Evolutionary conservation across 2,888 invertebrate genomes (phyloP).

Genomic region (Spicauda simplicius): DNA sequence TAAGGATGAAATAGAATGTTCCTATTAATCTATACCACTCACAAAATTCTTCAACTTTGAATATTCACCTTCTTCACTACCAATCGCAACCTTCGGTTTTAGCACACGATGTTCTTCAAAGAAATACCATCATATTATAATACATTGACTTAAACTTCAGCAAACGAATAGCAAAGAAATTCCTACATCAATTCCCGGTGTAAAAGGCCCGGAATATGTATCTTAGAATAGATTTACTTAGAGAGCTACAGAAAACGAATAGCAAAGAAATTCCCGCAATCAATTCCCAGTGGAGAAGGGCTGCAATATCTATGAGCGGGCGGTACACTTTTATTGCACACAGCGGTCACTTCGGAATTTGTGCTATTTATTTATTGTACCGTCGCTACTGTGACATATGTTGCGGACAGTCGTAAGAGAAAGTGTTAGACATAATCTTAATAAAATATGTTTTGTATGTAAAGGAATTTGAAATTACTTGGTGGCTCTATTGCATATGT

Average conservation of each 20-base stretch:
- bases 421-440: slow-evolving; percentile 50
- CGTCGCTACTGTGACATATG: slow-evolving; percentile 75
- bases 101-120: no score
- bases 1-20: no score
- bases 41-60: no score
- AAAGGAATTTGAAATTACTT: not conserved
- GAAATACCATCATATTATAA: no score
- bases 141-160: no score
- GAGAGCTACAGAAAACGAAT: slow-evolving; percentile 5
- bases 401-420: slow-evolving; percentile 49
- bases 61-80: no score
- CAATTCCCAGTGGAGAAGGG: slow-evolving; percentile 50
- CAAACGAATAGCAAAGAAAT: no score
- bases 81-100: no score
- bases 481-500: no score
- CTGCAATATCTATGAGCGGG: slow-evolving; percentile 72
- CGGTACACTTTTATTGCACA: slow-evolving; percentile 75
- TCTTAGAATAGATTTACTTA: slow-evolving; percentile 37
- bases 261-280: slow-evolving; percentile 39
- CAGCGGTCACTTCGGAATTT: slow-evolving; percentile 81
- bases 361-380: slow-evolving; percentile 83
- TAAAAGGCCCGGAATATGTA: slow-evolving; percentile 67
- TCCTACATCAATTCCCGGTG: slow-evolving; percentile 44
- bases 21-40: no score
- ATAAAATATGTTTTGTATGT: not conserved